Base-by-base conservation (phyloP, 2,888 invertebrate genomes). In the Standfussiana lucernea region DNA sequence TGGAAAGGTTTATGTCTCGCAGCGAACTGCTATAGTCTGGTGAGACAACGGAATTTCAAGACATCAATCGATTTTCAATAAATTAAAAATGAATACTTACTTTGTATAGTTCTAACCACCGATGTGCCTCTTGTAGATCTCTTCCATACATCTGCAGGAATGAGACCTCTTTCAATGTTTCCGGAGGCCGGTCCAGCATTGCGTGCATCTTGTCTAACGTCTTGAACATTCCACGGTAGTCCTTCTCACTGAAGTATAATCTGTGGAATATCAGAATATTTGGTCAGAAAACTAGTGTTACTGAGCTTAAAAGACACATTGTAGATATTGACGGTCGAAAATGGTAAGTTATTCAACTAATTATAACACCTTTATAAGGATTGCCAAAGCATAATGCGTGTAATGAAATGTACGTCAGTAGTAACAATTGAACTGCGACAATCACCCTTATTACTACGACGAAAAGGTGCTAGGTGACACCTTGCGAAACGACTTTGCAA, bases 131-230 rank as follows among this genome's bases (percentile, higher is more conserved):
- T 89, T 98, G 98, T 80, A 99, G 96, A 93, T 99, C 99, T 66
- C 99, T 97, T 0, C 99, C 99, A 91, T 99, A 99, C 65, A 99
- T 99, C 97, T 99, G 99, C 89, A 98, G 98, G 95, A 99, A 99
- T 0, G 99, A 99, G 0, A 99, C 99, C 93, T 99, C 99, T 91
- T 99, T 99, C 59, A 99, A 96, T 0, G 99, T 99, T 92, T 99
- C 99, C 0, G 99, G 99, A 0, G 99, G 99, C 35, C 98, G 97
- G 87, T 99, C 99, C 88, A 99, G 96, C 98, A 99, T 98, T 0
- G 98, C 97, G 93, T 99, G 99, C 89, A 99, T 97, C 2, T 99
- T 99, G 89, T 99, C 99, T 72, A 99, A 95, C 0, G 99, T 99
- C 82, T 98, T 98, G 91, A 99, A 98, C 99, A 99, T 99, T 28